phyloP scores from a whole-genome alignment of 1,140 invertebrate species.

The Formica exsecta region DNA sequence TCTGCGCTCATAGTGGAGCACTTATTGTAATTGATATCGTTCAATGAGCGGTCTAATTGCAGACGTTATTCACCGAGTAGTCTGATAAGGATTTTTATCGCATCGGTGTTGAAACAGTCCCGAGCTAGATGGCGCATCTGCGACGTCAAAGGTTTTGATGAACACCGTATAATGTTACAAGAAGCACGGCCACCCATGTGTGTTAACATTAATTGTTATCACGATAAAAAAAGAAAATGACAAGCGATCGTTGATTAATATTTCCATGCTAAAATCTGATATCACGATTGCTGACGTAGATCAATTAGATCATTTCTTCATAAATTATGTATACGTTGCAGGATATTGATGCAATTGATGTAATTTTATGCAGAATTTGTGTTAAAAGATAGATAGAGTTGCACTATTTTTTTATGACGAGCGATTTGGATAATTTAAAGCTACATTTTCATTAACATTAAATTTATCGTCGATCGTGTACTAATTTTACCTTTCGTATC shows the following conservation, averaged over 20 bases:
- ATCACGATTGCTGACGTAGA: too few species aligned
- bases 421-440: background rate
- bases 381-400: slow-evolving; percentile 23
- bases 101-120: slow-evolving; percentile 18
- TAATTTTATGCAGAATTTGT: background rate
- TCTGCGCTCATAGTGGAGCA: background rate
- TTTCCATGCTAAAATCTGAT: too few species aligned
- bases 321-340: background rate
- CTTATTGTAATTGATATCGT: slow-evolving; percentile 7
- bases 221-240: background rate
- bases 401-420: too few species aligned
- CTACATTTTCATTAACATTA: background rate
- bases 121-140: slow-evolving; percentile 36
- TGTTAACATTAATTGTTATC: background rate
- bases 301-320: background rate
- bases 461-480: slow-evolving; percentile 14
- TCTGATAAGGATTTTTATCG: slow-evolving; percentile 37
- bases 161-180: slow-evolving; percentile 35
- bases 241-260: background rate
- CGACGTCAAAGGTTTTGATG: background rate
- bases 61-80: slow-evolving; percentile 29
- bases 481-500: slow-evolving; percentile 27
- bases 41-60: slow-evolving; percentile 24
- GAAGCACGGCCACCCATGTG: background rate
- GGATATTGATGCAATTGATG: background rate